These are phyloP conservation scores for Diarsia rubi DNA, from an alignment of 2,888 invertebrate genomes.

Conservation along the genomic window DNA sequence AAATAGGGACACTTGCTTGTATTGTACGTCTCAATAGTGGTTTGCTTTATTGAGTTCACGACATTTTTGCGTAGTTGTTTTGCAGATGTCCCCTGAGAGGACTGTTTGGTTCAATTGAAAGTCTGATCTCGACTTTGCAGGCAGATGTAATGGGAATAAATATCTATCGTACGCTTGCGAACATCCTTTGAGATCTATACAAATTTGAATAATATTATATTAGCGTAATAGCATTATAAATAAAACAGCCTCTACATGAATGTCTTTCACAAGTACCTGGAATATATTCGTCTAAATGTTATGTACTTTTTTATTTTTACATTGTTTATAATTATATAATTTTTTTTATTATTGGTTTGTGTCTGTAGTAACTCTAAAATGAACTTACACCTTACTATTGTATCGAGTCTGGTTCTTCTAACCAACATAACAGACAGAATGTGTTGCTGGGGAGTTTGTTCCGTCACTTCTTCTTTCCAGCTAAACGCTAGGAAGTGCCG, in stretches of 20 bases:
- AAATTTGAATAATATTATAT: background rate
- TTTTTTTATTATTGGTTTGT: too few species aligned
- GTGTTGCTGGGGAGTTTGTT: too few species aligned
- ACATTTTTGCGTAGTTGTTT: constrained; percentile 36
- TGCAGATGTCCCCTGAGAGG: constrained; percentile 9
- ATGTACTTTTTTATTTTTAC: too few species aligned
- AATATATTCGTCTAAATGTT: too few species aligned
- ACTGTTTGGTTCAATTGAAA: background rate
- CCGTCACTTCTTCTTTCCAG: too few species aligned
- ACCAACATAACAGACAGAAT: too few species aligned
- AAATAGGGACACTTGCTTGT: constrained; percentile 58
- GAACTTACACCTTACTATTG: too few species aligned
- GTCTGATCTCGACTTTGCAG: background rate
- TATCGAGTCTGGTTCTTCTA: too few species aligned
- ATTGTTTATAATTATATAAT: too few species aligned
- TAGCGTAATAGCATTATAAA: background rate
- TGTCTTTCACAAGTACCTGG: background rate
- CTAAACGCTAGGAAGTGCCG: too few species aligned
- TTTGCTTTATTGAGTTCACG: constrained; percentile 50
- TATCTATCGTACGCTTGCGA: background rate
- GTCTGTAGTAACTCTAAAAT: too few species aligned
- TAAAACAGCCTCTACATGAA: background rate
- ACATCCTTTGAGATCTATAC: background rate
- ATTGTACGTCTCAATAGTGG: constrained; percentile 59
- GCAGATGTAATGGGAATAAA: background rate